These are phyloP conservation scores for Hedya salicella DNA, from an alignment of 2,888 invertebrate species.

Conservation along the genomic window DNA sequence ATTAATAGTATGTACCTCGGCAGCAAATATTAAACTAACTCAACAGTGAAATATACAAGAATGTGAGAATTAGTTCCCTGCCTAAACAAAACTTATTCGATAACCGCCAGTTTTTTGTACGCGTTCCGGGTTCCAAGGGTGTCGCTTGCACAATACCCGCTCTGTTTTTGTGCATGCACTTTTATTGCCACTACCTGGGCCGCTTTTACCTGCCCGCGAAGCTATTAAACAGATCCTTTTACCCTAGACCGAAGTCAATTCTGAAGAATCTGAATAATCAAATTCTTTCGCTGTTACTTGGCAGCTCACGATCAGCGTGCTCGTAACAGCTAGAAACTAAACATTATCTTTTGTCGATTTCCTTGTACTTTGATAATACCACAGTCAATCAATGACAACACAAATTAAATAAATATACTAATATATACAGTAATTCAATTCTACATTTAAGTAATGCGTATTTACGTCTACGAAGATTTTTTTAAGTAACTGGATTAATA, in stretches of 20 bases:
- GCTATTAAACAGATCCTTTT: slow-evolving; percentile 17
- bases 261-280: background rate
- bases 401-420: too few species aligned
- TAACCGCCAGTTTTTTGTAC: slow-evolving; percentile 4
- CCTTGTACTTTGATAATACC: too few species aligned
- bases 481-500: too few species aligned
- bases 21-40: background rate
- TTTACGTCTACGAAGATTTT: too few species aligned
- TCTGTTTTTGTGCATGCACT: slow-evolving; percentile 55
- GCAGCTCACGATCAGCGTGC: background rate
- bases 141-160: slow-evolving; percentile 61
- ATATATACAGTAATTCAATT: too few species aligned
- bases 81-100: background rate
- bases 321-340: background rate
- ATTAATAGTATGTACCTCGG: too few species aligned
- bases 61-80: slow-evolving; percentile 1
- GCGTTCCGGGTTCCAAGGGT: slow-evolving; percentile 43
- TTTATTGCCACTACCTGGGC: slow-evolving; percentile 61
- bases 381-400: too few species aligned
- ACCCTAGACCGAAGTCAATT: slow-evolving; percentile 3
- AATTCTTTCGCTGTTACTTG: background rate
- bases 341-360: too few species aligned
- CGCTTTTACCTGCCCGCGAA: slow-evolving; percentile 33
- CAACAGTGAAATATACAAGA: slow-evolving; percentile 3
- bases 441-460: too few species aligned